phyloP scores from a whole-genome alignment of 2,797 vertebrate genomes.

The Mareca penelope region DNA sequence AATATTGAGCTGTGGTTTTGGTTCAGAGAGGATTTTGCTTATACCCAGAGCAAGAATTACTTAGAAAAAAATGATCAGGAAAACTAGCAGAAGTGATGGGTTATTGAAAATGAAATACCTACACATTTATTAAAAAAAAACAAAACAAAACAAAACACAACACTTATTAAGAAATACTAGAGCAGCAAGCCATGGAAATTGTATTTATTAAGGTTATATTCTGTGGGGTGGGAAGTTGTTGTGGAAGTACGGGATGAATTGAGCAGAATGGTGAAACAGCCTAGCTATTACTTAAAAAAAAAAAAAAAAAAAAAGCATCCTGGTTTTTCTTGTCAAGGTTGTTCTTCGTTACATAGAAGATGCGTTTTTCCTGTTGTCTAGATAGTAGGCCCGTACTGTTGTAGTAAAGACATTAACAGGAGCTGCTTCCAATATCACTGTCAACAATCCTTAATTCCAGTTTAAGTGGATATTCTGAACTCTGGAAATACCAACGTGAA shows the following conservation, averaged over 20 bases:
- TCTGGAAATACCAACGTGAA: neutral
- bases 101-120: neutral
- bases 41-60: neutral
- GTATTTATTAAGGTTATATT: neutral
- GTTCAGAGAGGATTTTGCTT: neutral
- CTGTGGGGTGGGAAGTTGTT: neutral
- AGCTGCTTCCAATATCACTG: neutral
- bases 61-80: neutral
- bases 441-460: too few relatives aligned
- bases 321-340: neutral
- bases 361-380: neutral
- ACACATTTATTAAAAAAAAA: neutral
- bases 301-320: neutral
- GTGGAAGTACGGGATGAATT: neutral
- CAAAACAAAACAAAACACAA: neutral
- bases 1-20: neutral
- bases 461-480: neutral
- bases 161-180: neutral
- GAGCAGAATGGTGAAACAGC: neutral
- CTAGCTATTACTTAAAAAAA: neutral
- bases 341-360: neutral
- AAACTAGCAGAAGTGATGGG: neutral
- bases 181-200: neutral
- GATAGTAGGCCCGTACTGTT: accelerated
- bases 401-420: neutral